Percentiles rank a stretch among this genome's conserved stretches.
Conservation (phyloP, 2,797 vertebrate genomes). For the Pelodytes ibericus region DNA sequence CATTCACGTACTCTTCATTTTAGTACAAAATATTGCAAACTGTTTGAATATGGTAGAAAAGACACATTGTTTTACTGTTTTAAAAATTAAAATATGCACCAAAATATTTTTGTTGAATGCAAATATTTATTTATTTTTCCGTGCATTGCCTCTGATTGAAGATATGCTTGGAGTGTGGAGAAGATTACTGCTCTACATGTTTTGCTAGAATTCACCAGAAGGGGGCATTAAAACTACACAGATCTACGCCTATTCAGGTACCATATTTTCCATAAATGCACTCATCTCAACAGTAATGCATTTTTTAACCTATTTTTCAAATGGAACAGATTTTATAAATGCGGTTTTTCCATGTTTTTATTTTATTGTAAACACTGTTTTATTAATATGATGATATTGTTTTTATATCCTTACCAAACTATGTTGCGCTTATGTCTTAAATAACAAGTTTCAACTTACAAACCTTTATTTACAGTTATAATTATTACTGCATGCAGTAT, state of each 20-base stretch:
- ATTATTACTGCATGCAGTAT: not conserved
- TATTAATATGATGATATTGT: not conserved
- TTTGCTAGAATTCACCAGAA: conserved; percentile 85
- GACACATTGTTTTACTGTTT: no score
- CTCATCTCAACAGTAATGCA: not conserved
- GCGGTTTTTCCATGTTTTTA: not conserved
- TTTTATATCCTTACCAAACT: not conserved
- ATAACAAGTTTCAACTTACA: no score
- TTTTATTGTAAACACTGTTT: not conserved
- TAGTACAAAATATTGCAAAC: no score
- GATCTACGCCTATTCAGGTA: conserved; percentile 61
- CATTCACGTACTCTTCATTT: no score
- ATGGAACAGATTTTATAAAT: conserved; percentile 13
- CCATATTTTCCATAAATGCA: conserved; percentile 6
- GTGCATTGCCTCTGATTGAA: conserved; percentile 56
- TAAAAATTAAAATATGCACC: no score
- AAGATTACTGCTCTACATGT: conserved; percentile 81
- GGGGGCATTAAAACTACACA: conserved; percentile 88
- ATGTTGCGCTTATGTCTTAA: no score
- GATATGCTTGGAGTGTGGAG: conserved; percentile 80
- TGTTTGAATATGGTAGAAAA: no score
- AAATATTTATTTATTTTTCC: conserved; percentile 42
- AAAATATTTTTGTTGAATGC: not conserved
- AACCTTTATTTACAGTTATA: not conserved
- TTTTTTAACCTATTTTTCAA: conserved; percentile 1